These are phyloP conservation scores for Scylla paramamosain DNA, from an alignment of 1,140 invertebrate genomes.

Conservation along the genomic window DNA sequence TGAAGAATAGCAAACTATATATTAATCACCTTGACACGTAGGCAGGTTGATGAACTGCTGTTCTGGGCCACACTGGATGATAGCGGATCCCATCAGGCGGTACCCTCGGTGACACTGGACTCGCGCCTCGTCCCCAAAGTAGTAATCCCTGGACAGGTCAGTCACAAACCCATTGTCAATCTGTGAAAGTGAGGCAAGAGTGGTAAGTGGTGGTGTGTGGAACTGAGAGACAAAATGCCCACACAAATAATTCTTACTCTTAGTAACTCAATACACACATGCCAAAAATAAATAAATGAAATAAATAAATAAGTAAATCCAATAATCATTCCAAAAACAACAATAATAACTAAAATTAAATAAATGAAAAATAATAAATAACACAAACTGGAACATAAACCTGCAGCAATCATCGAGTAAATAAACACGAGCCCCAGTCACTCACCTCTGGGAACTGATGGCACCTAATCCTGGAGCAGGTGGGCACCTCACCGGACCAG, in stretches of 20 bases:
- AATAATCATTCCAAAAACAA: no score
- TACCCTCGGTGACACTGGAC: slow-evolving; percentile 96
- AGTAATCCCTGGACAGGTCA: slow-evolving; percentile 87
- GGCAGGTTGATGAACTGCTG: slow-evolving; percentile 92
- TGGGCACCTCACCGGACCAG: slow-evolving; percentile 95
- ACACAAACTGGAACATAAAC: no score
- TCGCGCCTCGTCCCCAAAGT: slow-evolving; percentile 93
- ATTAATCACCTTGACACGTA: slow-evolving; percentile 86
- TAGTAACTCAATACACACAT: no score
- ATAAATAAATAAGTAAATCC: no score
- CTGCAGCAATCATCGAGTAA: no score
- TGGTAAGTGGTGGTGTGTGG: neutral
- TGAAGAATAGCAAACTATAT: no score
- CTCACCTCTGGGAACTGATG: slow-evolving; percentile 90
- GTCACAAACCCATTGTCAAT: slow-evolving; percentile 92
- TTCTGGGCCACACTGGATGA: slow-evolving; percentile 92
- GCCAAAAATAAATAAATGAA: no score
- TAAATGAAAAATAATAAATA: no score
- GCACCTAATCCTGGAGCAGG: slow-evolving; percentile 90
- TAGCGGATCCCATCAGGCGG: slow-evolving; percentile 90
- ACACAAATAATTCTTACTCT: no score
- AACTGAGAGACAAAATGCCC: no score
- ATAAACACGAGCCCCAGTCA: neutral
- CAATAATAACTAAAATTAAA: no score
- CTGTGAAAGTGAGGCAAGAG: slow-evolving; percentile 4